Evolutionary conservation across 2,113 vertebrate species (phyloP), one percentile per base, ranked within the genome.

Genomic region (Orthonyx spaldingii): DNA sequence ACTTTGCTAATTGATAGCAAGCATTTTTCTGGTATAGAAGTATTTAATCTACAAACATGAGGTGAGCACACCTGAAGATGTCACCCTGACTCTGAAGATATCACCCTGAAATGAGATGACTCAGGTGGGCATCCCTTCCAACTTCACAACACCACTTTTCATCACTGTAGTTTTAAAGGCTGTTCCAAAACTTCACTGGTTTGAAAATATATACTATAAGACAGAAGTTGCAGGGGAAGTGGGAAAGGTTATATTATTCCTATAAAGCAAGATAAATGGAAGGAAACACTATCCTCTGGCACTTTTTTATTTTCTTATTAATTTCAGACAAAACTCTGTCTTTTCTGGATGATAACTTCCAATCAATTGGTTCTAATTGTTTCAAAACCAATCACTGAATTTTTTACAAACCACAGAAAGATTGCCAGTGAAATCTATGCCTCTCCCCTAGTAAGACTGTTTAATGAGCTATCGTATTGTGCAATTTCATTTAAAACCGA

Each of bases 401-500:
- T 96, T 97, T 92, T 66, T 69, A 93, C 47, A 84, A 88, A 81
- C 2, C 8, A 57, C 60, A 66, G 81, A 77, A 89, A 91, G 30
- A 87, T 16, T 91, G 94, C 56, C 69, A 77, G 33, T 35, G 30
- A 96, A 89, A 80, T 91, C 79, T 72, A 52, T 8, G 14, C n/a
- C 68, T 83, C 66, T 26, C 12, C 76, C 50, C 52, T 26, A 55
- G 35, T 60, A 89, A 91, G 49, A 56, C 15, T 84, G 44, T 32
- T 93, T 97, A 91, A 93, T 56, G 42, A 92, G 50, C 56, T 80
- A 57, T 49, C 70, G 42, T 24, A 90, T 69, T 87, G 56, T 37
- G 56, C 84, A 96, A 97, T 94, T 74, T 96, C 86, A 96, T 97
- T 95, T 96, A 90, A 96, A 89, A 93, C 41, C 1, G 3, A 98